Evolutionary conservation across 2,113 vertebrate species (phyloP).

Genomic region (Chaetodon trifascialis): DNA sequence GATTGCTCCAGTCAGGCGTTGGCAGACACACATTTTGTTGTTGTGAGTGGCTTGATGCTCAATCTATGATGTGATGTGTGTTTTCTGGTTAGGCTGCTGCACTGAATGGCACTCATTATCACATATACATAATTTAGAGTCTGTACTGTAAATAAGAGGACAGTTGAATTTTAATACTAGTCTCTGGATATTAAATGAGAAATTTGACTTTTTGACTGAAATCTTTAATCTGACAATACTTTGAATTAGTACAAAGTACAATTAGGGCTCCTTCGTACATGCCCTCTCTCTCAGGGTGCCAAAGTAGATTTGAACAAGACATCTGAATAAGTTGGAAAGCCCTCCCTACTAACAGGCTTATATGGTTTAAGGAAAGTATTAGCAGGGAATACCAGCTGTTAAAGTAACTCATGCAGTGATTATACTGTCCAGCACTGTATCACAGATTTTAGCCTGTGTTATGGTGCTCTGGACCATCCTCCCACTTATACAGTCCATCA

Average conservation of each 20-base stretch:
- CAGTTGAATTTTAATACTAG: not conserved
- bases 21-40: not conserved
- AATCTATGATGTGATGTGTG: not conserved
- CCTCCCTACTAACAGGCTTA: conserved; percentile 27
- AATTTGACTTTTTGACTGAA: not conserved
- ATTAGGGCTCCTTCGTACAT: not conserved
- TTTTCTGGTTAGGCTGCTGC: not conserved
- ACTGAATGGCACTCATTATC: not conserved
- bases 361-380: conserved; percentile 52
- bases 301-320: conserved; percentile 6
- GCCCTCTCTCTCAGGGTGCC: not conserved
- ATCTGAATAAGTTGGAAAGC: not conserved
- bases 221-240: not conserved
- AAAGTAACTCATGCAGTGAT: conserved; percentile 6
- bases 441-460: not conserved
- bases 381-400: conserved; percentile 43
- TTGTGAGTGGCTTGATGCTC: not conserved
- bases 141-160: rapidly evolving
- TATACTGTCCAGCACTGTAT: not conserved
- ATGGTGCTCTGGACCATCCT: not conserved
- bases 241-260: too few relatives aligned
- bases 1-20: not conserved
- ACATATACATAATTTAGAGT: not conserved
- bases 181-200: not conserved
- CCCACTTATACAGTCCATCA: not conserved